Base-by-base conservation (phyloP, 1,140 invertebrate genomes). In the Drosophila ohnishii region DNA sequence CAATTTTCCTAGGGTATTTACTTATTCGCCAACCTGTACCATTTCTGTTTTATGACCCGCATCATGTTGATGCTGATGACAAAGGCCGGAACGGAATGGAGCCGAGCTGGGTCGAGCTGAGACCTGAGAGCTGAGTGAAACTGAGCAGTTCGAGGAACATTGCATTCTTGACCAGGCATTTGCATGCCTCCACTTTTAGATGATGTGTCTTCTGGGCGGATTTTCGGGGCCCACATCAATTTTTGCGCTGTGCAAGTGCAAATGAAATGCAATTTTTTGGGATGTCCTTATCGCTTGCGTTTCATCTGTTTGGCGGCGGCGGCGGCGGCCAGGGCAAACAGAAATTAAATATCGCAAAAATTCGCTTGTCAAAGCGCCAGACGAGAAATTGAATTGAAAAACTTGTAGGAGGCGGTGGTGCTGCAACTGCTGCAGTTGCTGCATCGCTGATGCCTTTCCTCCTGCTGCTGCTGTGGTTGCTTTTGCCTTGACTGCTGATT, bases 21-120 rank as follows among this genome's bases (percentile, higher is more conserved):
- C 0, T 4, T 39, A 13, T 45, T 22, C 22, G 22, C 10, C 19
- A 19, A 19, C 19, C 19, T 19, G 19, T 25, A 10, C 13, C n/a
- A 9, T 13, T 37, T 42, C 37, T 50, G 62, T 88, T 87, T 87
- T 87, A 87, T 88, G 83, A 66, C 61, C 76, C 66, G 66, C 82
- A 75, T 85, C 83, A 83, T 87, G 82, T 87, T 83, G 83, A 83
- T 70, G 83, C 66, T 76, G 83, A 86, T 87, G 83, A 75, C 62
- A 69, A 72, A 60, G 76, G 59, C 62, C 30, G 61, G 30, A 51
- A 35, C 65, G 45, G 9, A 61, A 47, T 47, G 34, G 34, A 60
- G 28, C 42, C 9, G 28, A 62, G 25, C 9, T 28, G 6, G 14
- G 45, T 7, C 32, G 57, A 48, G 13, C 16, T 35, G 56, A 35